These are phyloP conservation scores for Drosophila malerkotliana DNA, from an alignment of 1,140 invertebrate species.

Conservation along the genomic window DNA sequence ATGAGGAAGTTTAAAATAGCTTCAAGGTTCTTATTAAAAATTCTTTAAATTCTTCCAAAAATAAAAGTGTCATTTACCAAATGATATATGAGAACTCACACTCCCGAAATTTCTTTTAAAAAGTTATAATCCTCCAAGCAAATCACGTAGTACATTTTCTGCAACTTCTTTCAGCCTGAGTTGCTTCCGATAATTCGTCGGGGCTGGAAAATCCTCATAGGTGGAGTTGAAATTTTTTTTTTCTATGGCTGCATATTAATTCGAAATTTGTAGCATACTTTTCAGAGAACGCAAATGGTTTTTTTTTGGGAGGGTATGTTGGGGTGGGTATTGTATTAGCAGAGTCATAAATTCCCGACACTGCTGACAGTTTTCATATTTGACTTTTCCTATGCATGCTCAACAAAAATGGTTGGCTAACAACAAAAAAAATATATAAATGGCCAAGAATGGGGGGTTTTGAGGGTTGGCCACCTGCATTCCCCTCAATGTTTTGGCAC, in stretches of 20 bases:
- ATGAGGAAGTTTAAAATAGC: neutral
- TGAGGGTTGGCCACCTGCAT: conserved; percentile 27
- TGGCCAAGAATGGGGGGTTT: conserved; percentile 1
- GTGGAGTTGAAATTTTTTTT: conserved; percentile 49
- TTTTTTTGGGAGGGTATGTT: conserved; percentile 5
- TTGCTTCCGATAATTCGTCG: conserved; percentile 65
- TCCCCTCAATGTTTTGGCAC: conserved; percentile 18
- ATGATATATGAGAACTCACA: conserved; percentile 56
- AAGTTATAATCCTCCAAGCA: conserved; percentile 31
- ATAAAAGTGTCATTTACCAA: conserved; percentile 71
- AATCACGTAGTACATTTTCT: conserved; percentile 72
- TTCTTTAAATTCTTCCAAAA: conserved; percentile 33
- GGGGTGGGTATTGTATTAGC: conserved; percentile 56
- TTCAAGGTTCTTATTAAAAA: conserved; percentile 1
- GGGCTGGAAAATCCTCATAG: conserved; percentile 52
- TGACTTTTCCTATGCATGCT: conserved; percentile 73
- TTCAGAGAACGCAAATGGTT: conserved; percentile 22
- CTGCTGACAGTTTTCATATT: conserved; percentile 76
- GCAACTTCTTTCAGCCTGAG: conserved; percentile 54
- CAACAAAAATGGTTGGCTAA: conserved; percentile 13
- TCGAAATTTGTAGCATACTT: conserved; percentile 74
- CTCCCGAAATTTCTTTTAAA: conserved; percentile 11
- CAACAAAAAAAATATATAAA: conserved; percentile 26
- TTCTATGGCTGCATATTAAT: conserved; percentile 64
- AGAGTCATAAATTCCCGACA: conserved; percentile 67